Percentiles rank a stretch among this genome's conserved stretches.
Evolutionary conservation across 23 tunicate genomes (phyloP).

Genomic region (Diplosoma virens): DNA sequence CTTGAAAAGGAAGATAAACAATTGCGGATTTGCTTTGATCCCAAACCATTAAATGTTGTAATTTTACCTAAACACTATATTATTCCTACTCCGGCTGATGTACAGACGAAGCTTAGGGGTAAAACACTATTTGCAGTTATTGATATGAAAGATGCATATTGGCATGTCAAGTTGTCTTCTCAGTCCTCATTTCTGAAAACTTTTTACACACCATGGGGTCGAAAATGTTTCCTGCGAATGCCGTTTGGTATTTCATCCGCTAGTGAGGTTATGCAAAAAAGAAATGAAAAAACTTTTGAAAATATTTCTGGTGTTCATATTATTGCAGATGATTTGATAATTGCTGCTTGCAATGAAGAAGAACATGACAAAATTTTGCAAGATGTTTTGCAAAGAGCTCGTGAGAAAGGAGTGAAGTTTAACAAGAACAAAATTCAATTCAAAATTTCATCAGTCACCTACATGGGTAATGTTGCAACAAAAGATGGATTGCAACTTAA

Average conservation of each 20-base stretch:
- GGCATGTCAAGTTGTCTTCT: constrained; percentile 31
- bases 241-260: constrained; percentile 52
- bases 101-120: constrained; percentile 4
- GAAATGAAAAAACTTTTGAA: constrained; percentile 31
- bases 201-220: constrained; percentile 37
- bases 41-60: constrained; percentile 25
- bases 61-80: constrained; percentile 7
- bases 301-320: constrained; percentile 19
- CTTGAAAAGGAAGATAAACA: constrained; percentile 18
- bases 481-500: not conserved
- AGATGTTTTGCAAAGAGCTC: not conserved
- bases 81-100: constrained; percentile 25
- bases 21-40: constrained; percentile 33
- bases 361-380: constrained; percentile 12
- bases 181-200: constrained; percentile 35
- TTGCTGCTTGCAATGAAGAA: constrained; percentile 23
- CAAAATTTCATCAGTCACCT: not conserved
- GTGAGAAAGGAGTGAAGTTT: constrained; percentile 5
- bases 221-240: constrained; percentile 36
- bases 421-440: constrained; percentile 20
- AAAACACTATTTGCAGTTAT: constrained; percentile 23
- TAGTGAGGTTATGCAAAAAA: constrained; percentile 33
- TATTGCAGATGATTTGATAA: constrained; percentile 34
- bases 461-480: constrained; percentile 29
- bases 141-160: constrained; percentile 49